Base-by-base conservation (phyloP, 2,113 vertebrate genomes). In the Peromyscus californicus region DNA sequence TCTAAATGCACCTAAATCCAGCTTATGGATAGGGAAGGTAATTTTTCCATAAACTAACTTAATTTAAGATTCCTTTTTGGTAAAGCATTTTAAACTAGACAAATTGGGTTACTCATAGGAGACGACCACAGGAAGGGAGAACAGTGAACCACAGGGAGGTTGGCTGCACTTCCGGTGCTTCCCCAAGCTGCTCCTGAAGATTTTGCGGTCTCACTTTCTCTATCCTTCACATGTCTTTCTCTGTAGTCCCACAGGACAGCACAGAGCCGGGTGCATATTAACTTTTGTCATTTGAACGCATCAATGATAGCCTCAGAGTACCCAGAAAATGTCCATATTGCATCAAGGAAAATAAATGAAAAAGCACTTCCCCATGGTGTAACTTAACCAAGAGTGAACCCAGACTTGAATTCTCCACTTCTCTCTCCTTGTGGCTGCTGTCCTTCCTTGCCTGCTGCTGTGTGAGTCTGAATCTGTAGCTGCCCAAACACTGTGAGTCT, bases 21-120 rank as follows among this genome's bases (percentile, higher is more conserved):
- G 45, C 42, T 79, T 57, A 80, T n/a, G 74, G 57, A 80, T 4
- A 51, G 16, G 7, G 33, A n/a, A 74, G 90, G 36, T 84, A 54
- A 78, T 70, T 80, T 90, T 61, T 19, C 15, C 26, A 39, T 80
- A 24, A 93, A 69, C 33, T 91, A n/a, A n/a, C 33, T 45, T 54
- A 16, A 79, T 89, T 83, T 88, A 63, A 24, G 51, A 36, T 70
- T 92, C 36, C 17, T 48, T 75, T 70, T 88, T 89, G 89, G 69
- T 7, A 26, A 31, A 39, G 22, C 48, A 7, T 86, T 90, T 93
- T 69, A 69, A 87, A 33, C 0, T 9, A 54, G 82, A 54, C 16
- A 36, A 54, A 75, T n/a, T 26, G 87, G 24, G 13, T 15, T 36
- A 31, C 12, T 10, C 36, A 79, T 19, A 57, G 2, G 70, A 93